Evolutionary conservation across 30 jellyfish, hydroid and myxozoan genomes (phyloP), one percentile per base, ranked within the genome.

Genomic region (Cassiopea xamachana): DNA sequence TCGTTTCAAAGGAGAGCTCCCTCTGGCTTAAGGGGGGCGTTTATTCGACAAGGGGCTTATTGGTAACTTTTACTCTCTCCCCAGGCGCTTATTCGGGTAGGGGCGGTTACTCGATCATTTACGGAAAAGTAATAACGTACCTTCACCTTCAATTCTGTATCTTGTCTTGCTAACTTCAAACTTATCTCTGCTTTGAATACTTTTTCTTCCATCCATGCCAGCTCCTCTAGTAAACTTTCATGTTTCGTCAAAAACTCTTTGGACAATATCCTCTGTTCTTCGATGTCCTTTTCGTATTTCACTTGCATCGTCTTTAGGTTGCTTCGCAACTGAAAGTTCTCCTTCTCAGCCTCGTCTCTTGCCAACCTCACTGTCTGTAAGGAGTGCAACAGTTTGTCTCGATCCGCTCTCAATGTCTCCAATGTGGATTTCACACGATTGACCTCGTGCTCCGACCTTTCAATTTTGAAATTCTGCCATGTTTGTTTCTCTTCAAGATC

Each of bases 341-440:
- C 95, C 48, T 79, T 79, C 72, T 77, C 70, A 50, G 62, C 85
- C 67, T 79, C 90, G 81, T 47, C 64, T 70, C 81, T 68, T 18
- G 62, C 82, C 55, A 46, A 2, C 46, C 47, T 69, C n/a, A 88
- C 90, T 17, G 50, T 80, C 67, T 88, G 87, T 70, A 82, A 77
- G 1, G 90, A 77, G n/a, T 62, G 86, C 19, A 77, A 46, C 55
- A 88, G 58, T 46, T 45, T 88, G 19, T 88, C 73, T 7, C 95
- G 95, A 59, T 88, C 81, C 81, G 64, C n/a, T 39, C 90, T 81
- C 81, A 88, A 60, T 12, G 60, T 18, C 46, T 79, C 90, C 46
- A 88, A n/a, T 7, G 95, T 71, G 10, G 77, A 43, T 62, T 69
- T 70, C 67, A 88, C 71, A 13, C 86, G 91, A 1, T 47, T 60